phyloP scores from a whole-genome alignment of 2,113 vertebrate species.

The Lophura nycthemera region DNA sequence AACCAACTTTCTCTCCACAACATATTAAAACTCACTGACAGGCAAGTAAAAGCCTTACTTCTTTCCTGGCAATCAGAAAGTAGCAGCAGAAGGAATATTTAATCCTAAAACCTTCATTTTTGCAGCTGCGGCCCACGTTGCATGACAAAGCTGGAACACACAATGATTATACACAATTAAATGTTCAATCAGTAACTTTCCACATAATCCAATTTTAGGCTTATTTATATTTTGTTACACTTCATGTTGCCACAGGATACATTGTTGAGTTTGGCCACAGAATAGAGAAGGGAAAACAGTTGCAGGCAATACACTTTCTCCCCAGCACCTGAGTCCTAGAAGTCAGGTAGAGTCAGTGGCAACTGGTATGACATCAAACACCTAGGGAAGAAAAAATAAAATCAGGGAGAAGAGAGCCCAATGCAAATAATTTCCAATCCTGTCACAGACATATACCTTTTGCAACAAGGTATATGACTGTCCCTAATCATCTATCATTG shows the following conservation, averaged over 20 bases:
- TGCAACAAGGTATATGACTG: background rate
- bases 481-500: background rate
- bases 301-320: background rate
- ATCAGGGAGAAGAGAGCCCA: background rate
- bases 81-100: background rate
- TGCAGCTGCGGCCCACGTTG: rapidly evolving
- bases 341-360: background rate
- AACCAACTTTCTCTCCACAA: background rate
- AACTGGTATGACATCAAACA: background rate
- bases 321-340: background rate
- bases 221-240: background rate
- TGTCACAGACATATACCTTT: background rate
- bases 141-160: background rate
- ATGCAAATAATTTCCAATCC: background rate
- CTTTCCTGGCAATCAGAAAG: background rate
- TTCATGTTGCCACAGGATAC: background rate
- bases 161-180: background rate
- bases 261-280: background rate
- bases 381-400: background rate
- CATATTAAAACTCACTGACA: background rate
- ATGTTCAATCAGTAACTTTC: background rate
- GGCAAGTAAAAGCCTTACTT: background rate
- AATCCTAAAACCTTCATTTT: background rate
- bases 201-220: background rate
- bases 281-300: background rate